These are phyloP conservation scores for Lindbergichthys nudifrons DNA, from an alignment of 2,797 vertebrate genomes.

Conservation along the genomic window DNA sequence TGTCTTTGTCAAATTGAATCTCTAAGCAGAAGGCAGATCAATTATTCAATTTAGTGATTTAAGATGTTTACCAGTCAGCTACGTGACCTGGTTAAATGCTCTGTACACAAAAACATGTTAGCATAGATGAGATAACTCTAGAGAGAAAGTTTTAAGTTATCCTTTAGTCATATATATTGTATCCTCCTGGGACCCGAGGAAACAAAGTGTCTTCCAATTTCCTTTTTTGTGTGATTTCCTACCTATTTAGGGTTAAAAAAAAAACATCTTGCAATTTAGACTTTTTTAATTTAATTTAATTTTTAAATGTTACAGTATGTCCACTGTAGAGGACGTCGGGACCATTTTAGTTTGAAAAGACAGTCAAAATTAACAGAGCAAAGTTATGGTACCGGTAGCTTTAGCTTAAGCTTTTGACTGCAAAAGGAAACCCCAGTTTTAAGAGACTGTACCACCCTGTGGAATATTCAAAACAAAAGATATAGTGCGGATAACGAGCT, in stretches of 20 bases:
- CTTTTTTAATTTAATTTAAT: too few species aligned
- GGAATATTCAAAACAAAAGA: constrained; percentile 16
- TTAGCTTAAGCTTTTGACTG: not conserved
- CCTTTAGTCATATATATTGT: too few species aligned
- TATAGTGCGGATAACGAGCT: not conserved
- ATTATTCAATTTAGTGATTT: constrained; percentile 54
- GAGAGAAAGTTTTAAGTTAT: not conserved
- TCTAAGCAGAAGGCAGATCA: constrained; percentile 25
- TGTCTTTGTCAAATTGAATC: constrained; percentile 41
- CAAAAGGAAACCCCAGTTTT: not conserved
- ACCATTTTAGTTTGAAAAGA: too few species aligned
- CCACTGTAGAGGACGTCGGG: too few species aligned
- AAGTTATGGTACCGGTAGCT: too few species aligned
- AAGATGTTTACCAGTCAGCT: constrained; percentile 2
- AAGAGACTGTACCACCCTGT: not conserved
- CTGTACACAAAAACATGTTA: constrained; percentile 12
- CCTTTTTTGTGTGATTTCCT: too few species aligned
- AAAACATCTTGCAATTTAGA: too few species aligned
- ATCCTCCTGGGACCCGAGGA: too few species aligned
- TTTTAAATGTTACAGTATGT: too few species aligned
- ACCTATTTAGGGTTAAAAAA: too few species aligned
- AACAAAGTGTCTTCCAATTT: too few species aligned
- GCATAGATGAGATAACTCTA: not conserved
- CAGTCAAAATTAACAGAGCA: too few species aligned
- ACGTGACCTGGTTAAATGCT: not conserved